Evolutionary conservation across 2,113 vertebrate genomes (phyloP), one percentile per base, ranked within the genome.

Genomic region (Psephotus haematonotus): DNA sequence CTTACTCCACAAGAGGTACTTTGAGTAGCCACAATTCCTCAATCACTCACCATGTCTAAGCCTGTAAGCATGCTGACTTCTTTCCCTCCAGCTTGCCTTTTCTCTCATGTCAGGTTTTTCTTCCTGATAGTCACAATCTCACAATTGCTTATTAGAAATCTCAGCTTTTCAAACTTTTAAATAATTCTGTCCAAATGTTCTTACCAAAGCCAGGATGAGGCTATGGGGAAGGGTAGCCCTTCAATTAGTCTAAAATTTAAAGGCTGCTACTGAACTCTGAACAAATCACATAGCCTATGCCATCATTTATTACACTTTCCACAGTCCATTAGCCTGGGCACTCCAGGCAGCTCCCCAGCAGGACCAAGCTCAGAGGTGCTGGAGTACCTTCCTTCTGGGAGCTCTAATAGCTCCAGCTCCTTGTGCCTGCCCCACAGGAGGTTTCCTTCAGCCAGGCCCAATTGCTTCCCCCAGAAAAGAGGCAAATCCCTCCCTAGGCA

Each of bases 181-280:
- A 29, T 0, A 1, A 24, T 10, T 15, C 7, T 2, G 0, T 59
- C 65, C 41, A 52, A 74, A 64, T 2, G 4, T 33, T 53, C 62
- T 64, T 86, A 25, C 23, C 14, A 52, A 68, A 68, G 46, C 12
- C n/a, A 79, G 22, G 18, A 19, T 75, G 29, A 77, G 31, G 23
- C 39, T 47, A 19, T 24, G 15, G 39, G 11, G 50, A 80, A 82
- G 12, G 11, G 8, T 25, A 31, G 23, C 16, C 52, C 47, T 75
- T 69, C 33, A 39, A 8, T n/a, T 47, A 50, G 19, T 37, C 31
- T 60, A 46, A 64, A 27, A 46, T 82, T 71, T 35, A 35, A 67
- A 78, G 37, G 29, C 18, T 28, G 27, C 20, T 69, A 11, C 5
- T 79, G 37, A 69, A 17, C 29, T 37, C 27, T 7, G 3, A 78